These are phyloP conservation scores for Camponotus floridanus DNA, from an alignment of 1,140 invertebrate species.

Conservation along the genomic window DNA sequence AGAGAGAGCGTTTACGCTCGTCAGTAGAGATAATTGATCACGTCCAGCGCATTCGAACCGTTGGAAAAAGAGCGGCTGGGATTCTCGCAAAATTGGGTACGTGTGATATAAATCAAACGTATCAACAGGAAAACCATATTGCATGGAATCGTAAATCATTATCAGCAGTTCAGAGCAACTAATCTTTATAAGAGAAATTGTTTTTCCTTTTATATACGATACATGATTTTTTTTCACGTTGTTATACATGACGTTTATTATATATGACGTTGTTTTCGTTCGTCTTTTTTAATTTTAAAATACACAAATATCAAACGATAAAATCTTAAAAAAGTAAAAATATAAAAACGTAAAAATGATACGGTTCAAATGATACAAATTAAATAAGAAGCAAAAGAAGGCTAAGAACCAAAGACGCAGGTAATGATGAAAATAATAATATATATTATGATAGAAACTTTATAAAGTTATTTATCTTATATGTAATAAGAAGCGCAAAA, in stretches of 20 bases:
- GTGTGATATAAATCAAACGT: constrained; percentile 27
- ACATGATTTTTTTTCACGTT: background rate
- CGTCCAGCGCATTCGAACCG: background rate
- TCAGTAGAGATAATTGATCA: constrained; percentile 34
- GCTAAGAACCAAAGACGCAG: too few relatives aligned
- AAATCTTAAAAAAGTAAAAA: too few relatives aligned
- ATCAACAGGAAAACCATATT: background rate
- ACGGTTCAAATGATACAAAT: too few relatives aligned
- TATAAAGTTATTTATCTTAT: too few relatives aligned
- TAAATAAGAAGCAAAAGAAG: too few relatives aligned
- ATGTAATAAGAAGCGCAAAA: too few relatives aligned
- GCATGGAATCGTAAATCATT: constrained; percentile 18
- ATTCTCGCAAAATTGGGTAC: constrained; percentile 10
- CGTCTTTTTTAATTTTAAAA: background rate
- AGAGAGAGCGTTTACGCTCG: constrained; percentile 12
- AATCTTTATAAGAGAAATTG: background rate
- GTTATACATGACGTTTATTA: background rate
- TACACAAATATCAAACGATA: background rate
- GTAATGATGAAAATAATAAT: too few relatives aligned
- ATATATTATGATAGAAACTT: too few relatives aligned
- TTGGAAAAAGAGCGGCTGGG: constrained; percentile 20
- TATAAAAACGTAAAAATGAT: too few relatives aligned
- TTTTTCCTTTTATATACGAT: background rate
- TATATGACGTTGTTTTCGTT: background rate
- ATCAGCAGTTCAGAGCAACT: background rate